These are phyloP conservation scores for Cydia amplana DNA, from an alignment of 1,140 invertebrate genomes.

Conservation along the genomic window DNA sequence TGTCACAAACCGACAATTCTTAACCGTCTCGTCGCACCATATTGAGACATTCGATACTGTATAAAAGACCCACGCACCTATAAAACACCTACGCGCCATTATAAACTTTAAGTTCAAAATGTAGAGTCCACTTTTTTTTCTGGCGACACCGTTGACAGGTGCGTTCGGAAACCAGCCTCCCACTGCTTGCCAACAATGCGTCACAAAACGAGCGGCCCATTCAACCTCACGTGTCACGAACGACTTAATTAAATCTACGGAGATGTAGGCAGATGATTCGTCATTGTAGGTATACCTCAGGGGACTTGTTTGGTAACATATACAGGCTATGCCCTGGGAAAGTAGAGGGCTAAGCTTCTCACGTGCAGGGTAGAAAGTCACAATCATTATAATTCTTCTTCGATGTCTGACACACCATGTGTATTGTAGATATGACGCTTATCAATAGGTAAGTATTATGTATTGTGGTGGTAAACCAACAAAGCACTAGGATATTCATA, in stretches of 20 bases:
- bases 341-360: conserved; percentile 23
- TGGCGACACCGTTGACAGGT: conserved; percentile 61
- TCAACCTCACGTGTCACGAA: conserved; percentile 67
- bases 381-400: not conserved
- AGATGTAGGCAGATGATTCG: conserved; percentile 67
- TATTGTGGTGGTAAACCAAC: no score
- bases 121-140: conserved; percentile 43
- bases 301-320: conserved; percentile 31
- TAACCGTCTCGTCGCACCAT: conserved; percentile 63
- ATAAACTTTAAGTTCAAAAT: conserved; percentile 43
- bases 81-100: conserved; percentile 34
- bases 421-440: not conserved
- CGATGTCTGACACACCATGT: not conserved
- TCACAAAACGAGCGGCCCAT: conserved; percentile 51
- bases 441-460: not conserved
- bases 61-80: conserved; percentile 32
- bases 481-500: no score
- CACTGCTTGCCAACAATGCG: conserved; percentile 71
- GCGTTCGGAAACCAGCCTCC: conserved; percentile 68
- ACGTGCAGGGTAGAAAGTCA: conserved; percentile 21
- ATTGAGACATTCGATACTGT: conserved; percentile 55
- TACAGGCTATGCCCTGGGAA: conserved; percentile 21
- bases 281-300: conserved; percentile 31
- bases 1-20: conserved; percentile 66
- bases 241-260: conserved; percentile 74